phyloP scores from a whole-genome alignment of 2,113 vertebrate species.

The Proterorhinus semilunaris region DNA sequence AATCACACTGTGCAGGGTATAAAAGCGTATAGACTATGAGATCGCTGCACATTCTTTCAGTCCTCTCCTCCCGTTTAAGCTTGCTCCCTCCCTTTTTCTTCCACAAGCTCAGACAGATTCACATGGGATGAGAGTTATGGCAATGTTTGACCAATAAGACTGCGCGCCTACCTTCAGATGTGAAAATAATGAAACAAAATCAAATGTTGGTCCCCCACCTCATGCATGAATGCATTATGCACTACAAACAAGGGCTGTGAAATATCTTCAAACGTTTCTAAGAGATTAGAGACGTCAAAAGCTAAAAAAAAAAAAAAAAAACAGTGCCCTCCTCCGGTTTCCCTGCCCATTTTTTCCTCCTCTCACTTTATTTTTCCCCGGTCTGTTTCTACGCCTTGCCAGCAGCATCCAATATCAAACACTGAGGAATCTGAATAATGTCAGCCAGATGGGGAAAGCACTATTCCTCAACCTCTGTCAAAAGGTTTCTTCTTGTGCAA shows the following conservation, averaged over 20 bases:
- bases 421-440: slow-evolving; percentile 63
- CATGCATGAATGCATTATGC: background rate
- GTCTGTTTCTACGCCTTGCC: slow-evolving; percentile 37
- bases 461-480: slow-evolving; percentile 20
- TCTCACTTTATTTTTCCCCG: slow-evolving; percentile 30
- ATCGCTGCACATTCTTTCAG: slow-evolving; percentile 64
- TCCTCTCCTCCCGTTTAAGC: slow-evolving; percentile 55
- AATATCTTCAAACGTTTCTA: slow-evolving; percentile 13
- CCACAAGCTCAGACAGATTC: slow-evolving; percentile 74
- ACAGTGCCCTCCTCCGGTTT: slow-evolving; percentile 57
- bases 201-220: slow-evolving; percentile 9
- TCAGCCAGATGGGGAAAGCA: slow-evolving; percentile 51
- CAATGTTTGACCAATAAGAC: slow-evolving; percentile 40
- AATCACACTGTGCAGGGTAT: slow-evolving; percentile 31
- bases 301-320: slow-evolving; percentile 4
- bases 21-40: slow-evolving; percentile 59
- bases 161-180: slow-evolving; percentile 19
- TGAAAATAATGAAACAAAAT: slow-evolving; percentile 18
- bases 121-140: slow-evolving; percentile 57
- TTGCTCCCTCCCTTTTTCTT: slow-evolving; percentile 64
- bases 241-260: background rate
- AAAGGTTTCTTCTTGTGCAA: background rate
- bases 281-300: slow-evolving; percentile 25
- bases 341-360: slow-evolving; percentile 6
- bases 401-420: slow-evolving; percentile 52